Base-by-base conservation (phyloP, 1,140 invertebrate species). In the Eumaeus atala region DNA sequence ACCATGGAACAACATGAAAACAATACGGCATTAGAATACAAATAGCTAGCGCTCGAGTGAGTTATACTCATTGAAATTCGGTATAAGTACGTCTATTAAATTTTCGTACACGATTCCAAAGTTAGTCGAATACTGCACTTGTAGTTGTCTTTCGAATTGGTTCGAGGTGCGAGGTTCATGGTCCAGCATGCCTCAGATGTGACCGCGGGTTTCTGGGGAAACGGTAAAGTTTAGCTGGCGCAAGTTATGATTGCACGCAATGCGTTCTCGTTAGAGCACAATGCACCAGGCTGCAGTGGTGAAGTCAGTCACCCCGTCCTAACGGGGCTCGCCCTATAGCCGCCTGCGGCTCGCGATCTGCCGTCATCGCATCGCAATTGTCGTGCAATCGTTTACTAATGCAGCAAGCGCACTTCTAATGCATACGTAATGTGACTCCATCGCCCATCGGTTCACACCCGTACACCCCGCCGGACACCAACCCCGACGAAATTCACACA, bases 201-300 rank as follows among this genome's bases (percentile, higher is more conserved):
- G n/a, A n/a, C n/a, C n/a, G n/a, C n/a, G n/a, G n/a, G n/a, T 51
- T 51, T 34, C 12, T 58, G 48, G 42, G 48, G 61, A 54, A 66
- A 67, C 62, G 77, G 80, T 79, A 73, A 82, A 70, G 65, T 76
- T 65, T 62, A 48, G 67, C 66, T 69, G 61, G 67, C 57, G 58
- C 57, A 66, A 70, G 62, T 79, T 82, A 85, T 78, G 72, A 74
- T 76, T 72, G 69, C 72, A 77, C 70, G 77, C 74, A 83, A 75
- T 75, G 74, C 68, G 83, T 86, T 82, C 83, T 86, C 74, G 76
- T 84, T 86, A 80, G 77, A 81, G 82, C 82, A 84, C 82, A 86
- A 86, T 85, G 82, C 82, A 84, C 82, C 82, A 82, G 77, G 75
- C 74, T 84, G 74, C 78, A 85, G 67, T 77, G 78, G 59, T 74